Conservation (phyloP, 2,113 vertebrate genomes). For the Guaruba guarouba region DNA sequence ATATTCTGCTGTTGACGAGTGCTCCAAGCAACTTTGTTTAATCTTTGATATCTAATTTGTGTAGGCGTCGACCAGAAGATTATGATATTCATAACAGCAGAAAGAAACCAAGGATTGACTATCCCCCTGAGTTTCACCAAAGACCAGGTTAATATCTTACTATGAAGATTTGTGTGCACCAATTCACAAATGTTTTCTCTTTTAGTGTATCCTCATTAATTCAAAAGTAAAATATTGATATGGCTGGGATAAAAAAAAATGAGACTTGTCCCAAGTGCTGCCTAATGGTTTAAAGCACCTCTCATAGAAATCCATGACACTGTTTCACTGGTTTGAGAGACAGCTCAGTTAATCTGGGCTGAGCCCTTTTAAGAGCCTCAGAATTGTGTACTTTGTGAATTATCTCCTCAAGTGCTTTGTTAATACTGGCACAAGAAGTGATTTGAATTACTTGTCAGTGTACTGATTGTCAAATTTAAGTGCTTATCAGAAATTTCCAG, state of each 20-base stretch:
- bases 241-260: not conserved
- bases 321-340: not conserved
- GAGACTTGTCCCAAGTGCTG: not conserved
- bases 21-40: conserved; percentile 76
- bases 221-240: not conserved
- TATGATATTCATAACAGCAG: conserved; percentile 98
- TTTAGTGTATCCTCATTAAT: not conserved
- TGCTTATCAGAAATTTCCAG: not conserved
- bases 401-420: not conserved
- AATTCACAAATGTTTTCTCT: conserved; percentile 32
- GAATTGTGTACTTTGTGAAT: not conserved
- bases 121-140: conserved; percentile 94
- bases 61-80: conserved; percentile 98
- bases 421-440: not conserved
- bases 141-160: conserved; percentile 94
- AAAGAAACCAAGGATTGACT: conserved; percentile 96
- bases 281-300: not conserved
- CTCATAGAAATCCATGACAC: not conserved
- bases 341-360: not conserved
- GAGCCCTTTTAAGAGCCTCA: not conserved
- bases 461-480: not conserved
- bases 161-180: conserved; percentile 70
- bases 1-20: conserved; percentile 56
- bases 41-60: conserved; percentile 89
- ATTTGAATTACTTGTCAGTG: not conserved